Percentiles rank a stretch among this genome's conserved stretches.
These are phyloP conservation scores for Alviniconcha marisindica DNA, from an alignment of 1,140 invertebrate genomes.

Conservation along the genomic window DNA sequence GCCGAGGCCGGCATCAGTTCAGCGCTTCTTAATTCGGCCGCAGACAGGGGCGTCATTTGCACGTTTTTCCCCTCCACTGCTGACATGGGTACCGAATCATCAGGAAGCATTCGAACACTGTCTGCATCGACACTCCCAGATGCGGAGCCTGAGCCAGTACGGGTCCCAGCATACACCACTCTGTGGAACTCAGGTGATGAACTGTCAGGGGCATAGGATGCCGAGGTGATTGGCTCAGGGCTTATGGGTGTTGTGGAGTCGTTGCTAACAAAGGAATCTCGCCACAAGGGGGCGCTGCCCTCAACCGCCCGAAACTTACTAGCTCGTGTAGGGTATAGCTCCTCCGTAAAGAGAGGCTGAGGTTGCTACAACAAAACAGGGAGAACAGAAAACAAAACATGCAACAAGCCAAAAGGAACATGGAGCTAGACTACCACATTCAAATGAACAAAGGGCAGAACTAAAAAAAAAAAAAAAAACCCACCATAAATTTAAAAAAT, in stretches of 20 bases:
- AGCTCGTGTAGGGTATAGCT: conserved; percentile 9
- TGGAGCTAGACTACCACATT: conserved; percentile 3
- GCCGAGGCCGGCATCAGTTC: neutral
- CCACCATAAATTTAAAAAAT: too few species aligned
- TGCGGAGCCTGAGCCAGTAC: conserved; percentile 17
- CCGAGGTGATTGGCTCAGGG: neutral
- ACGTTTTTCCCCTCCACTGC: neutral
- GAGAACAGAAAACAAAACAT: conserved; percentile 32
- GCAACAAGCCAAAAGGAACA: neutral
- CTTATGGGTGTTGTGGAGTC: neutral
- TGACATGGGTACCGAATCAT: conserved; percentile 24
- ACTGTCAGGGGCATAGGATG: neutral
- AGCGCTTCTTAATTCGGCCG: neutral
- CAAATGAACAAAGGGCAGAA: too few species aligned
- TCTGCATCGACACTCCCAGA: conserved; percentile 27
- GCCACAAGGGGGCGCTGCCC: conserved; percentile 5
- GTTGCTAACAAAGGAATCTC: conserved; percentile 23
- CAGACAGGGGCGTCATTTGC: neutral
- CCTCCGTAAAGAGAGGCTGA: conserved; percentile 6
- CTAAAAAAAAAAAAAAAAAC: too few species aligned
- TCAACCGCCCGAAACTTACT: neutral
- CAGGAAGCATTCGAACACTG: conserved; percentile 11
- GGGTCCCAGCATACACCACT: conserved; percentile 36
- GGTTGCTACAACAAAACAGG: conserved; percentile 33
- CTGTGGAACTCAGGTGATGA: conserved; percentile 13